These are phyloP conservation scores for Sprattus sprattus DNA, from an alignment of 2,113 vertebrate species.

Conservation along the genomic window DNA sequence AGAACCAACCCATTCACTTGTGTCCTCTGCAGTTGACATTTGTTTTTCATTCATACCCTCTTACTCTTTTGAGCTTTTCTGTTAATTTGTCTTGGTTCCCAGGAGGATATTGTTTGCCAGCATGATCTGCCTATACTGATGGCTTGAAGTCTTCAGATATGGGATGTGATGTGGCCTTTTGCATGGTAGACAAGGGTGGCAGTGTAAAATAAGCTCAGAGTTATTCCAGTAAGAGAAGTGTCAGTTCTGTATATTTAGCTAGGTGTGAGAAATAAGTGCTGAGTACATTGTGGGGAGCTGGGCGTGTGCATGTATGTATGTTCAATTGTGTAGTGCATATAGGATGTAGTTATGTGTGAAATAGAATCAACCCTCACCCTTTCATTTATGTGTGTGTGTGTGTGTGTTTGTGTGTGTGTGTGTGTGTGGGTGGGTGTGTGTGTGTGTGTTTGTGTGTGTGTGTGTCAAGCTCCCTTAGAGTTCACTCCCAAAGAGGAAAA, in stretches of 20 bases:
- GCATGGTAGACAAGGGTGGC: background rate
- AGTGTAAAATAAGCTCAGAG: background rate
- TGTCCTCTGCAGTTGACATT: too few species aligned
- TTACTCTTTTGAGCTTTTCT: too few species aligned
- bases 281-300: background rate
- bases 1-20: too few species aligned
- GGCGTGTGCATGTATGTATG: background rate
- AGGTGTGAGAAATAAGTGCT: background rate
- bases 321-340: background rate
- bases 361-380: too few species aligned
- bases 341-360: background rate
- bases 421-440: background rate
- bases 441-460: constrained; percentile 15
- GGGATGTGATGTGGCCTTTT: background rate
- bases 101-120: background rate
- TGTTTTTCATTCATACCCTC: too few species aligned
- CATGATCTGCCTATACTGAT: background rate
- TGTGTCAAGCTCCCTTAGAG: constrained; percentile 62
- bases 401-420: constrained; percentile 6
- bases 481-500: constrained; percentile 60
- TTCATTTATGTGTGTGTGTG: constrained; percentile 4
- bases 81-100: too few species aligned
- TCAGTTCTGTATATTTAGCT: background rate
- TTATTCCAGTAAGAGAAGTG: background rate
- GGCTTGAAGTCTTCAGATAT: background rate